These are phyloP conservation scores for Hycleus phaleratus DNA, from an alignment of 1,140 invertebrate species.

Conservation along the genomic window DNA sequence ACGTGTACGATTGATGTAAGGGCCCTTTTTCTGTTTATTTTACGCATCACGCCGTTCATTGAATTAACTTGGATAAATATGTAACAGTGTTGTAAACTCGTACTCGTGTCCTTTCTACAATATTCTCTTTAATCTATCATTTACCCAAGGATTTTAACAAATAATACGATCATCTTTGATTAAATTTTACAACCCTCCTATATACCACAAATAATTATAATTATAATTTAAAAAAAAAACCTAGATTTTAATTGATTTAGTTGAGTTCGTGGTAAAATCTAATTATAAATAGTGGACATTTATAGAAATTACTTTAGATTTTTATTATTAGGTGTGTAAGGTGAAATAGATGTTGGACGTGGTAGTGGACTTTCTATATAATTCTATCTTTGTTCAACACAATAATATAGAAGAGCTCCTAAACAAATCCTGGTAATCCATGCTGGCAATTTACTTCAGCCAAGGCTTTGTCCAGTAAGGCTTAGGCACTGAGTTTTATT, in stretches of 20 bases:
- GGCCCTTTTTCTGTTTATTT: conserved; percentile 30
- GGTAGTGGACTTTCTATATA: too few species aligned
- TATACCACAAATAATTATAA: too few species aligned
- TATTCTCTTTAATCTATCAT: conserved; percentile 27
- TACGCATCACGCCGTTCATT: conserved; percentile 30
- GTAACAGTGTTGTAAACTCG: conserved; percentile 12
- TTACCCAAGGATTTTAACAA: conserved; percentile 7
- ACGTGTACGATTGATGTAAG: conserved; percentile 11
- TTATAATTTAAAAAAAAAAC: too few species aligned
- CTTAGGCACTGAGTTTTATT: conserved; percentile 46
- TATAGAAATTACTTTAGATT: too few species aligned
- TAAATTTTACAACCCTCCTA: too few species aligned
- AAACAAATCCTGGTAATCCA: conserved; percentile 45
- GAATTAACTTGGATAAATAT: conserved; percentile 22
- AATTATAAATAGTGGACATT: too few species aligned
- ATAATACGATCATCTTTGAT: too few species aligned
- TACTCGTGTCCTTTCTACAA: conserved; percentile 18
- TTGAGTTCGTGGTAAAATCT: too few species aligned
- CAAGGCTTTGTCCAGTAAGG: conserved; percentile 39
- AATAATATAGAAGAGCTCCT: conserved; percentile 28
- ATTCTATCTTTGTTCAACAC: too few species aligned
- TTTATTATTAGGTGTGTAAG: too few species aligned
- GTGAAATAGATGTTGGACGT: too few species aligned
- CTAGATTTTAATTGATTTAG: too few species aligned
- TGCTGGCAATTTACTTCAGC: conserved; percentile 45